phyloP scores from a whole-genome alignment of 2,888 invertebrate genomes.

The Drosophila tripunctata region DNA sequence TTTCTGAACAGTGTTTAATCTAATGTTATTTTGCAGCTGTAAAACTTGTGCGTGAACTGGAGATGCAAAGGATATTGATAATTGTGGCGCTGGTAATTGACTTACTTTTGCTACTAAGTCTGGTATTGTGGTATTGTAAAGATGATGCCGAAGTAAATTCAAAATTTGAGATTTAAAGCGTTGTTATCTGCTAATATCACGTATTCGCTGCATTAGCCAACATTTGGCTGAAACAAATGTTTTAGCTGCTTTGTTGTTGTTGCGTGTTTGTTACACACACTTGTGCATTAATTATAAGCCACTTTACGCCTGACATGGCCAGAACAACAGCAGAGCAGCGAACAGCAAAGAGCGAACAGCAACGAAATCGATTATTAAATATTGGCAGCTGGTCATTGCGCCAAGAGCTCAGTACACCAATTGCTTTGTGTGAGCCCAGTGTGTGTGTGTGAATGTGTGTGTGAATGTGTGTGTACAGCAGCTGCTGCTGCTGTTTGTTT shows the following conservation, averaged over 20 bases:
- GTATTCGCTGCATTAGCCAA: conserved; percentile 15
- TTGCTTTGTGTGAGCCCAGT: conserved; percentile 24
- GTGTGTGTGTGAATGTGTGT: conserved; percentile 8
- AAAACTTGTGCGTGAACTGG: neutral
- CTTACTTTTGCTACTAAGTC: neutral
- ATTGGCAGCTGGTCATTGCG: conserved; percentile 61
- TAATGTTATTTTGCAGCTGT: neutral
- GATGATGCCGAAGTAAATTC: neutral
- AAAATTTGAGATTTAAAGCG: neutral
- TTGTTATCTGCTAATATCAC: neutral
- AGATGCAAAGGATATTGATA: conserved; percentile 1
- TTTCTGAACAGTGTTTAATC: too few species aligned
- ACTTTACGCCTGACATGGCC: conserved; percentile 41
- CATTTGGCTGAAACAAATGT: neutral
- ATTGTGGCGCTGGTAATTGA: neutral
- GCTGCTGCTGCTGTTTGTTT: conserved; percentile 26
- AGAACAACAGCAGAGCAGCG: conserved; percentile 7
- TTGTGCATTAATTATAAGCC: conserved; percentile 63
- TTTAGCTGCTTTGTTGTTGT: conserved; percentile 13
- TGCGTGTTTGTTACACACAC: conserved; percentile 25
- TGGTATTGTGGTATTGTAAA: neutral
- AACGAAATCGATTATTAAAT: conserved; percentile 57
- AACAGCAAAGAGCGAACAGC: conserved; percentile 3
- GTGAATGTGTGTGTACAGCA: conserved; percentile 7
- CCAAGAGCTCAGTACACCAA: conserved; percentile 28